phyloP scores from a whole-genome alignment of 2,797 vertebrate genomes.

The Cyclopterus lumpus region DNA sequence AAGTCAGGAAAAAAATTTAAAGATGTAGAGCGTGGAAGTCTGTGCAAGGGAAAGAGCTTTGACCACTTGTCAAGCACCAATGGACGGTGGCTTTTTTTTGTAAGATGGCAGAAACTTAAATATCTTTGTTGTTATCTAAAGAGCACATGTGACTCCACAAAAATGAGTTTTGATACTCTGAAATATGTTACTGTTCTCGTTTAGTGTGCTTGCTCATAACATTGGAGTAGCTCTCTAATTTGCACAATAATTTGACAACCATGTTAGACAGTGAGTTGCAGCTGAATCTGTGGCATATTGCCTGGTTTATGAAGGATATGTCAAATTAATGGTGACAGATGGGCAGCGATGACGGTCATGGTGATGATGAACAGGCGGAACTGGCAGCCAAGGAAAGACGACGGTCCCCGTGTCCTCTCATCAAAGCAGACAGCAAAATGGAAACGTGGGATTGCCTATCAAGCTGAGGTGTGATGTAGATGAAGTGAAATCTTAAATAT shows the following conservation, averaged over 20 bases:
- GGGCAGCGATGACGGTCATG: conserved; percentile 10
- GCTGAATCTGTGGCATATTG: not conserved
- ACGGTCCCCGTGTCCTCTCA: conserved; percentile 6
- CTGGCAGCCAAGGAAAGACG: conserved; percentile 39
- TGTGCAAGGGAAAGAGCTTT: conserved; percentile 4
- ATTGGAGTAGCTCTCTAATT: not conserved
- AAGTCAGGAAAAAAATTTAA: conserved; percentile 29
- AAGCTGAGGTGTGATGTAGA: conserved; percentile 47
- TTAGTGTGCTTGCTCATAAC: not conserved
- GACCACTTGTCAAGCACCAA: conserved; percentile 26
- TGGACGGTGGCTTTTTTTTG: conserved; percentile 5
- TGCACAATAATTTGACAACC: not conserved
- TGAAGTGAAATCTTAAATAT: conserved; percentile 31
- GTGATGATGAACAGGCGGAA: conserved; percentile 27
- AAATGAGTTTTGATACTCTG: not conserved
- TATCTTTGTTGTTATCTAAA: not conserved
- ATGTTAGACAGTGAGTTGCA: not conserved
- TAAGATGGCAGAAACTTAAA: conserved; percentile 1
- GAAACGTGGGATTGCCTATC: conserved; percentile 40
- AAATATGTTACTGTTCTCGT: not conserved
- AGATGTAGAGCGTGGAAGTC: conserved; percentile 28
- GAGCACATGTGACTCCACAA: not conserved
- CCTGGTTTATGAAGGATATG: not conserved
- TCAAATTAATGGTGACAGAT: conserved; percentile 21
- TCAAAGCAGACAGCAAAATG: conserved; percentile 16